These are phyloP conservation scores for Scaptodrosophila latifasciaeformis DNA, from an alignment of 2,888 invertebrate genomes.

Conservation along the genomic window DNA sequence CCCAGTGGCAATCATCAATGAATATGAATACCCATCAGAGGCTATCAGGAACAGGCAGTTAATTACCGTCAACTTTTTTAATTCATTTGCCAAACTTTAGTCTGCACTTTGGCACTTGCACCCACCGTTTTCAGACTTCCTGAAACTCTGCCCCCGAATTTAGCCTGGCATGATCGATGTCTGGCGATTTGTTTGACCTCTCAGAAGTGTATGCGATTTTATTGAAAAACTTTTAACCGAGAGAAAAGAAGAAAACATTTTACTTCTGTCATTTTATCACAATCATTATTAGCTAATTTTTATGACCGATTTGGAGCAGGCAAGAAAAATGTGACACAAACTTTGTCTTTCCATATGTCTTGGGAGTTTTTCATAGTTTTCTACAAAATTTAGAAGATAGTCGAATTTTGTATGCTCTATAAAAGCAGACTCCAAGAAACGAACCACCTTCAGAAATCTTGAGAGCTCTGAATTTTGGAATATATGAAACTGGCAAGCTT, in stretches of 20 bases:
- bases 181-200: constrained; percentile 51
- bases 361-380: too few relatives aligned
- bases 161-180: constrained; percentile 55
- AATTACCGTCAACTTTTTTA: constrained; percentile 62
- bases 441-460: too few relatives aligned
- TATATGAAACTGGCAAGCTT: too few relatives aligned
- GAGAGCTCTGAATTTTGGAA: too few relatives aligned
- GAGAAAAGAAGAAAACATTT: too few relatives aligned
- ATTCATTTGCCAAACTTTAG: constrained; percentile 59
- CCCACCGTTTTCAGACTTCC: neutral
- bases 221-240: constrained; percentile 67
- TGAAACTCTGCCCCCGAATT: neutral
- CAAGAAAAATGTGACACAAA: too few relatives aligned
- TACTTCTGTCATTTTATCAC: constrained; percentile 52
- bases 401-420: too few relatives aligned
- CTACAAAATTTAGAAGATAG: too few relatives aligned
- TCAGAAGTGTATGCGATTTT: constrained; percentile 57
- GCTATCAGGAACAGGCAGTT: constrained; percentile 38
- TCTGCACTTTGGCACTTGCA: constrained; percentile 42
- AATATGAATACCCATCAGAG: neutral
- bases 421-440: too few relatives aligned
- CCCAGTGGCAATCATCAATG: too few relatives aligned
- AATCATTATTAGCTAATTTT: constrained; percentile 68
- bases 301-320: too few relatives aligned
- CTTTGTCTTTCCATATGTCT: too few relatives aligned